Evolutionary conservation across 2,888 invertebrate genomes (phyloP).

Genomic region (Chloroclysta siterata): DNA sequence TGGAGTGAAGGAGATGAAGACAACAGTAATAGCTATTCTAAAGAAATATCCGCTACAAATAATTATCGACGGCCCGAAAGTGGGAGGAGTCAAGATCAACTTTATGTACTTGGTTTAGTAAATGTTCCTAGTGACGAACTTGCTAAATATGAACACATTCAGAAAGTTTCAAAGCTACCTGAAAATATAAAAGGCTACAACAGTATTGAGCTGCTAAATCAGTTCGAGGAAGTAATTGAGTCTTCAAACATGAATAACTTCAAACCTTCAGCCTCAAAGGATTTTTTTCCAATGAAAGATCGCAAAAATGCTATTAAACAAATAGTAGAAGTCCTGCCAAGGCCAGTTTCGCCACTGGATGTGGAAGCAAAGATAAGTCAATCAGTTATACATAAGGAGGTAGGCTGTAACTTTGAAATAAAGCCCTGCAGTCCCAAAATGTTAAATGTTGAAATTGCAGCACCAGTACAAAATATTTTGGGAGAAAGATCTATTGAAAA

Average conservation of each 20-base stretch:
- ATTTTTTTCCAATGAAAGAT: conserved; percentile 49
- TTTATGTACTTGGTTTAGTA: conserved; percentile 78
- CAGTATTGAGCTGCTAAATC: conserved; percentile 74
- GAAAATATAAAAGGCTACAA: conserved; percentile 82
- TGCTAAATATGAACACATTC: conserved; percentile 80
- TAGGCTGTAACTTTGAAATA: conserved; percentile 83
- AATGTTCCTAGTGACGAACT: conserved; percentile 80
- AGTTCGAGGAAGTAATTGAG: conserved; percentile 80
- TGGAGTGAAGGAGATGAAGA: conserved; percentile 84
- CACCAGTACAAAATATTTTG: conserved; percentile 69
- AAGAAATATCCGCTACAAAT: conserved; percentile 53
- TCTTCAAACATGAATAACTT: conserved; percentile 63
- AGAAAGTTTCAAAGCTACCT: conserved; percentile 80
- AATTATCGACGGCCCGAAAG: conserved; percentile 50
- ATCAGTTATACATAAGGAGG: conserved; percentile 82
- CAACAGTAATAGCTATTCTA: conserved; percentile 52
- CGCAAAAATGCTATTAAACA: conserved; percentile 42
- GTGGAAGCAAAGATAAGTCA: conserved; percentile 83
- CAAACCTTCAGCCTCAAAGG: conserved; percentile 51
- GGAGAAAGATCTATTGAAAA: conserved; percentile 76
- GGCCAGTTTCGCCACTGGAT: conserved; percentile 77
- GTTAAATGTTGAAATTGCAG: conserved; percentile 75
- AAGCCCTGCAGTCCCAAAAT: conserved; percentile 82
- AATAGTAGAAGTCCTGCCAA: conserved; percentile 51
- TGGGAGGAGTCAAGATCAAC: conserved; percentile 70